phyloP scores from a whole-genome alignment of 2,797 vertebrate species.

The Gobio occitaniae region DNA sequence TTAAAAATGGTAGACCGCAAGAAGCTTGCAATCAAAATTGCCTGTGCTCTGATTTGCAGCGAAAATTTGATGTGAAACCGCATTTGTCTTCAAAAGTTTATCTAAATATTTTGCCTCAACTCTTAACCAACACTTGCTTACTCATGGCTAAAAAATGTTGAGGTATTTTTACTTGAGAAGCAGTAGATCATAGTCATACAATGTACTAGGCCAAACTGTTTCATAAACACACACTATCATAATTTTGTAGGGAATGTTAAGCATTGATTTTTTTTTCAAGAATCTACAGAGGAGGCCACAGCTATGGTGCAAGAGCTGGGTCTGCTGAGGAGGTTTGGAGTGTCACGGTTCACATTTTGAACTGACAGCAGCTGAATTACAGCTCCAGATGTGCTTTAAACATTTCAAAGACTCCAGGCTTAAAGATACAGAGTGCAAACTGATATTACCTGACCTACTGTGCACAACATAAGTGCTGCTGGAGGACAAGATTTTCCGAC shows the following conservation, averaged over 20 bases:
- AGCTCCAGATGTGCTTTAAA: constrained; percentile 56
- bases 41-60: too few species aligned
- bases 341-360: constrained; percentile 51
- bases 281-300: background rate
- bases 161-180: background rate
- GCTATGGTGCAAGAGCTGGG: background rate
- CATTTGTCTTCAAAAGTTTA: background rate
- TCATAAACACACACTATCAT: background rate
- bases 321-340: constrained; percentile 22
- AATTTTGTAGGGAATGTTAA: background rate
- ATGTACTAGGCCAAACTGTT: background rate
- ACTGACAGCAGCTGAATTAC: constrained; percentile 51
- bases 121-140: constrained; percentile 9
- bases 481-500: background rate
- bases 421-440: constrained; percentile 5
- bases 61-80: too few species aligned
- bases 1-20: too few species aligned
- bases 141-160: background rate
- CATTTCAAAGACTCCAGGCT: constrained; percentile 38
- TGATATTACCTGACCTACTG: constrained; percentile 6
- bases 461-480: background rate
- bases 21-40: too few species aligned
- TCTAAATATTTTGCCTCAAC: background rate
- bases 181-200: background rate
- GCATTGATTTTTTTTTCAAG: background rate